phyloP scores from a whole-genome alignment of 1,140 invertebrate genomes.

The Brachionus sp. region DNA sequence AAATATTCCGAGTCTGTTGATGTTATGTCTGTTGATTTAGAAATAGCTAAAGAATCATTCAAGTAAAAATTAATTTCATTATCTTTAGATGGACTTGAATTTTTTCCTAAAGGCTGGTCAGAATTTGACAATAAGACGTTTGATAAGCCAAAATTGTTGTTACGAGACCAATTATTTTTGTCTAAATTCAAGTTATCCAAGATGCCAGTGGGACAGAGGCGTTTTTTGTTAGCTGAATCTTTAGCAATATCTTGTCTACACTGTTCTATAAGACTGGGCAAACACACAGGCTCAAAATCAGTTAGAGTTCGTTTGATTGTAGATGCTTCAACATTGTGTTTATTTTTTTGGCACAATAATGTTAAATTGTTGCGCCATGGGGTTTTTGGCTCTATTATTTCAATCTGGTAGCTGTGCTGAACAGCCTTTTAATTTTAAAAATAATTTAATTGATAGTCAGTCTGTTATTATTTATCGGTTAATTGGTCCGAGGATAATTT shows the following conservation, averaged over 20 bases:
- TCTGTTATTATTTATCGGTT: background rate
- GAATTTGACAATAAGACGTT: background rate
- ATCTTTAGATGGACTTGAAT: background rate
- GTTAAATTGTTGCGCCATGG: background rate
- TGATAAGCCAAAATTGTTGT: background rate
- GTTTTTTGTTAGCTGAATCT: background rate
- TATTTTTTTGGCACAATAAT: background rate
- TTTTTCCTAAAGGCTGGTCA: background rate
- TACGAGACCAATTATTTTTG: background rate
- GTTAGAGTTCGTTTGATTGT: background rate
- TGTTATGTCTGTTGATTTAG: conserved; percentile 20
- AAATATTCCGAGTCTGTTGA: conserved; percentile 40
- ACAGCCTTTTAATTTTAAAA: conserved; percentile 16
- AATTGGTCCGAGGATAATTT: background rate
- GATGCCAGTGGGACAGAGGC: background rate
- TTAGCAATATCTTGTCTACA: background rate
- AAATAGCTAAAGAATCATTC: background rate
- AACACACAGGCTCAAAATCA: background rate
- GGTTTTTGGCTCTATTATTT: conserved; percentile 34
- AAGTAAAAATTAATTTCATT: background rate
- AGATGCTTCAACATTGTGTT: background rate
- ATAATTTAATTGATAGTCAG: background rate
- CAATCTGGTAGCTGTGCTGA: conserved; percentile 11
- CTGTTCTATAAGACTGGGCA: background rate
- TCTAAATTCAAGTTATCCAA: conserved; percentile 8